Evolutionary conservation across 2,113 vertebrate species (phyloP).

Genomic region (Bufo gargarizans): DNA sequence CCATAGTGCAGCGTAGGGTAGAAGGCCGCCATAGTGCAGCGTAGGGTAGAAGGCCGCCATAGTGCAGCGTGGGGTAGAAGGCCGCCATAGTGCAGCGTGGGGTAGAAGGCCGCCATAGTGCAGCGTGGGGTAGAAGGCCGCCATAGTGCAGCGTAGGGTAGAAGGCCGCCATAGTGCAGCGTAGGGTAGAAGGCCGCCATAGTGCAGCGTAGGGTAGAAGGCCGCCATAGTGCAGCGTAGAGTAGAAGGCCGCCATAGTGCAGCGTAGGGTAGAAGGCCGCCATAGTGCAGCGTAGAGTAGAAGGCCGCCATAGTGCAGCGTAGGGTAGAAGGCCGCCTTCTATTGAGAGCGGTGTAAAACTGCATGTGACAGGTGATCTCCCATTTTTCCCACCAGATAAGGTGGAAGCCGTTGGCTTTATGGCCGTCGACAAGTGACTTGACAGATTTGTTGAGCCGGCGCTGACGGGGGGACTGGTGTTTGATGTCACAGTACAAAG

Average conservation of each 20-base stretch:
- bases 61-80: too few relatives aligned
- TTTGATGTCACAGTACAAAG: constrained; percentile 13
- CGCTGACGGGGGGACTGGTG: neutral
- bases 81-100: neutral
- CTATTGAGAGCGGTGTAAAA: too few relatives aligned
- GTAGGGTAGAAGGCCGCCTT: neutral
- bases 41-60: neutral
- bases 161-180: neutral
- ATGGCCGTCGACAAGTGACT: neutral
- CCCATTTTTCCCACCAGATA: constrained; percentile 31
- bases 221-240: neutral
- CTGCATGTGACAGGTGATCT: neutral
- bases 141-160: too few relatives aligned
- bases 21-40: too few relatives aligned
- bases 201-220: too few relatives aligned
- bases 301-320: neutral
- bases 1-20: neutral
- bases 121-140: neutral
- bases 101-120: neutral
- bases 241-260: neutral
- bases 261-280: neutral
- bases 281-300: too few relatives aligned
- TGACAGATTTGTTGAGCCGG: constrained; percentile 9
- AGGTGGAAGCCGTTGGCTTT: constrained; percentile 8
- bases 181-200: neutral